Evolutionary conservation across 64 coral and sea anemone genomes (phyloP), one percentile per base, ranked within the genome.

Genomic region (Catalaphyllia jardinei): DNA sequence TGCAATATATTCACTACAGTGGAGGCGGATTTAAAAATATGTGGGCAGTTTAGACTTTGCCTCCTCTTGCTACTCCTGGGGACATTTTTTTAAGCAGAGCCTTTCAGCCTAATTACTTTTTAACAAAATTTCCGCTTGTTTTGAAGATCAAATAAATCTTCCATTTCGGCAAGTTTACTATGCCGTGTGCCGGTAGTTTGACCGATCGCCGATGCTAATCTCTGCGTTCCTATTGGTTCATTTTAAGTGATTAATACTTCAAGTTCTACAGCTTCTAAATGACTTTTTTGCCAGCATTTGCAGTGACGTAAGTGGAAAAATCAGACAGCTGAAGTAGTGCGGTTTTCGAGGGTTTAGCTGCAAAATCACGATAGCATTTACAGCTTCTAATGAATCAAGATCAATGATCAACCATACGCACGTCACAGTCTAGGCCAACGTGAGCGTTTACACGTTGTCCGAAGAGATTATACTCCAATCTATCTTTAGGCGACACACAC

Each of bases 161-260:
- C 46, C 76, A 79, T 54, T 79, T 55, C 22, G 24, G 46, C 76
- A 25, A 57, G 25, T 77, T 77, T 42, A 77, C 39, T 77, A 52
- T 77, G 35, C 11, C 17, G n/a, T n/a, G 49, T 77, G 35, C 11
- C 17, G n/a, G 55, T 79, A 55, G 76, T 59, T 55, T 79, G 49
- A 79, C 8, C 55, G 76, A 79, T 79, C n/a, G 51, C 76, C n/a
- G n/a, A 55, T 9, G 11, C n/a, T 25, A 15, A 57, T 55, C 12
- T 57, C 76, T 79, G 46, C 13, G 24, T 55, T 59, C 50, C 50
- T 17, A 55, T 79, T 79, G 76, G 76, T 18, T 57, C 50, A 79
- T 28, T 55, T 54, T 51, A 79, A 79, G 46, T 55, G 76, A 79
- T 79, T 79, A 29, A 12, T 57, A 79, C 76, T 79, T 54, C 76